Conservation (phyloP, 2,113 vertebrate genomes). For the Erinaceus europaeus region DNA sequence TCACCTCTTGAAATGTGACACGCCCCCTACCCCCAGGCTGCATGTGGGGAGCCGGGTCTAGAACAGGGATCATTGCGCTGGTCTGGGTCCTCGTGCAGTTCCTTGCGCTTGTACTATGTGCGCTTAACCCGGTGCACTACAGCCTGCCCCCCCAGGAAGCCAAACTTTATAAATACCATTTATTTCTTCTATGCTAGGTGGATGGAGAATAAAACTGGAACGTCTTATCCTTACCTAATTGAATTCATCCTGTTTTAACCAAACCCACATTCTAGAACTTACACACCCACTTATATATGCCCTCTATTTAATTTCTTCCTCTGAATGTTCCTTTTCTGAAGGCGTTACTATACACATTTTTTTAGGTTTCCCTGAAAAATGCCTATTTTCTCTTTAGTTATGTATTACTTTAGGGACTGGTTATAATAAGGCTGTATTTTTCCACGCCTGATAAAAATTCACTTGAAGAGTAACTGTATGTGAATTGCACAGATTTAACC, state of each 20-base stretch:
- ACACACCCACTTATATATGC: not conserved
- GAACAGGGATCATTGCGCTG: too few relatives aligned
- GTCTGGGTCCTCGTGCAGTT: too few relatives aligned
- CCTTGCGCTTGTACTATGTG: too few relatives aligned
- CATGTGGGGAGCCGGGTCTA: too few relatives aligned
- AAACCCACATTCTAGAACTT: not conserved
- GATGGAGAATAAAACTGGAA: not conserved
- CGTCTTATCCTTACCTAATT: not conserved
- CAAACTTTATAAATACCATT: too few relatives aligned
- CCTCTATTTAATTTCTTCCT: not conserved
- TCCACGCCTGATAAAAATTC: too few relatives aligned
- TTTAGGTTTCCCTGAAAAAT: not conserved
- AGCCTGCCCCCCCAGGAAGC: too few relatives aligned
- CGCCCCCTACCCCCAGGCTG: too few relatives aligned
- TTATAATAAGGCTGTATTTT: not conserved
- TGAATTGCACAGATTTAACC: not conserved
- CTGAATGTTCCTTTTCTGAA: not conserved
- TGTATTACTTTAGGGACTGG: not conserved
- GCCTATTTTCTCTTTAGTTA: not conserved
- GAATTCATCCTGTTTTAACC: not conserved
- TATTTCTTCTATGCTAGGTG: not conserved
- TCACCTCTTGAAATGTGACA: too few relatives aligned
- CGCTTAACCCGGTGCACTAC: too few relatives aligned
- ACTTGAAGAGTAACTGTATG: not conserved
- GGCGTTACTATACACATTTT: not conserved